Evolutionary conservation across 2,888 invertebrate genomes (phyloP).

Genomic region (Nymphalis c-album): DNA sequence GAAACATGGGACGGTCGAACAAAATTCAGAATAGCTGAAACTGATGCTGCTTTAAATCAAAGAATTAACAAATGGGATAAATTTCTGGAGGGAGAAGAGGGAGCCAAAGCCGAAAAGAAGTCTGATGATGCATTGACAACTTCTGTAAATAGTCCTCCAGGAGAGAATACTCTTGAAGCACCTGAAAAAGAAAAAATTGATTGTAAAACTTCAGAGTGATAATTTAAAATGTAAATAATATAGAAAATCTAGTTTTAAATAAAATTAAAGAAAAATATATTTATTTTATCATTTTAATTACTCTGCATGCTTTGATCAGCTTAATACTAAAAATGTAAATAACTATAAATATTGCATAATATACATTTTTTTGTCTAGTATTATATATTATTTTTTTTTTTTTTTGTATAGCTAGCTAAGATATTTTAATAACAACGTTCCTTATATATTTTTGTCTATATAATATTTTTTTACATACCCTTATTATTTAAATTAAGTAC

Average conservation of each 20-base stretch:
- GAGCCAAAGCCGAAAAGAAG: constrained; percentile 38
- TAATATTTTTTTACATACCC: too few relatives aligned
- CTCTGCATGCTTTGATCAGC: background rate
- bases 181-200: constrained; percentile 1
- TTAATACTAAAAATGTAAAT: too few relatives aligned
- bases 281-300: background rate
- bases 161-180: constrained; percentile 9
- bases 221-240: background rate
- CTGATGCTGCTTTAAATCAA: constrained; percentile 91
- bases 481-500: too few relatives aligned
- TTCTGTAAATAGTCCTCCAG: background rate
- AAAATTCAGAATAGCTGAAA: constrained; percentile 94
- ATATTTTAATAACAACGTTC: too few relatives aligned
- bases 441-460: too few relatives aligned
- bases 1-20: constrained; percentile 97
- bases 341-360: too few relatives aligned
- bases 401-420: too few relatives aligned
- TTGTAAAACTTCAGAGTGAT: constrained; percentile 12
- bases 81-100: constrained; percentile 85
- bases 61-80: constrained; percentile 94
- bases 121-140: constrained; percentile 1
- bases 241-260: too few relatives aligned
- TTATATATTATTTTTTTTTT: too few relatives aligned
- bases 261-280: too few relatives aligned
- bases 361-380: too few relatives aligned